A percentile compares a stretch with the other conserved stretches of the same genome.
phyloP scores from a whole-genome alignment of 53 echinoderm and acorn worm species.

The Patiria pectinifera region DNA sequence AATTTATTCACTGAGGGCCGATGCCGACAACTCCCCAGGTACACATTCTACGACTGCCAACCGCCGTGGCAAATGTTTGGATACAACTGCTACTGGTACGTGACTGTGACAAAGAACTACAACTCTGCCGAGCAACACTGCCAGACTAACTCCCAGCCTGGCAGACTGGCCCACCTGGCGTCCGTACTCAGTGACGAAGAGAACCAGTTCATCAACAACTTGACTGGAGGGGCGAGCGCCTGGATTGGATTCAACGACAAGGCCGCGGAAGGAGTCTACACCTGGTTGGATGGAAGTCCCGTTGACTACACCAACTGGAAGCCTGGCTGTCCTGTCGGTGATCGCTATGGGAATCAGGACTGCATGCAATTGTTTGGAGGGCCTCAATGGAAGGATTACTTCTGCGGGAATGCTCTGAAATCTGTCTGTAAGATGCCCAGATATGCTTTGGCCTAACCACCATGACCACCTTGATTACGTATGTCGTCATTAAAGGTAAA shows the following conservation, averaged over 20 bases:
- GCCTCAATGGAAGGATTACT: background rate
- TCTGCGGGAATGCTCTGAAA: background rate
- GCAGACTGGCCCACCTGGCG: conserved; percentile 37
- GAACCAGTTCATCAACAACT: background rate
- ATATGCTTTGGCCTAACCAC: background rate
- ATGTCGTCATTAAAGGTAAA: no score
- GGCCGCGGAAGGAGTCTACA: conserved; percentile 3
- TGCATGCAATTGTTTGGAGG: background rate
- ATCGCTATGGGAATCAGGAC: conserved; percentile 9
- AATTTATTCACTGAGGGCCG: no score
- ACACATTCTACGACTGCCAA: background rate
- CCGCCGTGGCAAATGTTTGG: conserved; percentile 28
- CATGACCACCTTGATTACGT: background rate
- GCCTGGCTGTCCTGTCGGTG: background rate
- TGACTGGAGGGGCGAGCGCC: background rate
- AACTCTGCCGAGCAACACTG: conserved; percentile 40
- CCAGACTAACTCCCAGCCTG: conserved; percentile 19
- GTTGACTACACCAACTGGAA: background rate
- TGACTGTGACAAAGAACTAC: background rate
- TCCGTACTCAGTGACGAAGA: conserved; percentile 43
- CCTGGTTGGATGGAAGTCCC: conserved; percentile 34
- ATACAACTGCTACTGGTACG: conserved; percentile 33
- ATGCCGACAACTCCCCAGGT: background rate
- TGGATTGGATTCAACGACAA: conserved; percentile 37
- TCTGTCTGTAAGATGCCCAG: conserved; percentile 20